Base-by-base conservation (phyloP, 64 coral and sea anemone genomes). In the Astreopora myriophthalma region DNA sequence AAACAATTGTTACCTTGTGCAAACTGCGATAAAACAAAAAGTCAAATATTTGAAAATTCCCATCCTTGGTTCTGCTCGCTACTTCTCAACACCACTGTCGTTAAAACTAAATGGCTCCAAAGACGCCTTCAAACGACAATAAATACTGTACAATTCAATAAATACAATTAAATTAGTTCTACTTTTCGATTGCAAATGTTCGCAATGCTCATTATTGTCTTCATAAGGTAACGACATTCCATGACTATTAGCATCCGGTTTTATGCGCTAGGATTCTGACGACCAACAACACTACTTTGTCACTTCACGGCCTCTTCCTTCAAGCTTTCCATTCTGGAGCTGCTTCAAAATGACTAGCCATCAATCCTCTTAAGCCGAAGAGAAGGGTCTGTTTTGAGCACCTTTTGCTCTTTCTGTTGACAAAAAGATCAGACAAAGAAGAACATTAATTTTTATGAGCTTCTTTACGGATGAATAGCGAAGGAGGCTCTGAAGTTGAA, bases 331-430 rank as follows among this genome's bases (percentile, higher is more conserved):
- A 32, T 25, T 14, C 19, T 48, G 8, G 20, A 39, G 34, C 11
- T 4, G n/a, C 51, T 64, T 64, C 23, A 24, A 16, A 26, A 19
- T 55, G 12, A 55, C 34, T 86, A 92, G 28, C 80, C 90, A 86
- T 92, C 90, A 20, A 92, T 86, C 60, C 90, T 85, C 70, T 92
- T 92, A 23, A 92, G 71, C 62, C 90, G 35, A 22, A 92, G 90
- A 8, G 90, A 82, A 14, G 90, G 90, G 58, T 92, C 90, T 32
- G 90, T 92, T 49, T 92, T 92, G 13, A 92, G 80, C 8, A 92
- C 79, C 71, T 92, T 92, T 75, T 64, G 49, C 80, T 92, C 80
- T 86, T 92, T 92, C 90, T 92, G 60, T 76, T n/a, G 31, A 35
- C 34, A 60, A 88, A 25, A 74, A 28, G 34, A 32, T 34, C 8